Base-by-base conservation (phyloP, 2,113 vertebrate genomes). In the Scatophagus argus region DNA sequence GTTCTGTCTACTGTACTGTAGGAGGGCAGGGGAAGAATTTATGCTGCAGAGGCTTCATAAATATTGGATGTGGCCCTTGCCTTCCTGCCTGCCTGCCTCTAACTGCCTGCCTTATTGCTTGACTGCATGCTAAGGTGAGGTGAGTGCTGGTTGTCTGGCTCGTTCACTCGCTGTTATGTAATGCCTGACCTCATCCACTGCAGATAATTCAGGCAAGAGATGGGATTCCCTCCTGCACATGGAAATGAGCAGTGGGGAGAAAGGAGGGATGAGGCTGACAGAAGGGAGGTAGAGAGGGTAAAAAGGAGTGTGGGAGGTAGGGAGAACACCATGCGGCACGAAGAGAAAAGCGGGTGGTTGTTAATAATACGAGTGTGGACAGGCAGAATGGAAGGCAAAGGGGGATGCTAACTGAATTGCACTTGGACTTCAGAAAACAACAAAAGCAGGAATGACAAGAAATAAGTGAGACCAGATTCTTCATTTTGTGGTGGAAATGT, bases 141-240 rank as follows among this genome's bases (percentile, higher is more conserved):
- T 88, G 80, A 84, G 78, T 72, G 78, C 83, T 79, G 52, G 41
- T 75, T 79, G 78, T 89, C 89, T 88, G 69, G 63, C 76, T 81
- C 36, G 8, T 68, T 84, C 77, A 68, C 82, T 68, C 69, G 83
- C 58, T 74, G 79, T 94, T 95, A 91, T 79, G 79, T 92, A 92
- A 94, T 43, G 61, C 71, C 79, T 79, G 81, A 90, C 85, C 87
- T 89, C 80, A 79, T 85, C 85, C 73, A 84, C 88, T 92, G 90
- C 90, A 92, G 89, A n/a, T n/a, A n/a, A n/a, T n/a, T 83, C 85
- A 92, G 87, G 71, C 70, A 83, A 74, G 79, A 90, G 89, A 29
- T 71, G 94, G 94, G 94, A 94, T 95, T 95, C 93, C 93, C 92
- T 93, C 79, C 85, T 89, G 89, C 68, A 87, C 47, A 43, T 51